Conservation (phyloP, 2,888 invertebrate genomes). For the Endotricha flammealis region DNA sequence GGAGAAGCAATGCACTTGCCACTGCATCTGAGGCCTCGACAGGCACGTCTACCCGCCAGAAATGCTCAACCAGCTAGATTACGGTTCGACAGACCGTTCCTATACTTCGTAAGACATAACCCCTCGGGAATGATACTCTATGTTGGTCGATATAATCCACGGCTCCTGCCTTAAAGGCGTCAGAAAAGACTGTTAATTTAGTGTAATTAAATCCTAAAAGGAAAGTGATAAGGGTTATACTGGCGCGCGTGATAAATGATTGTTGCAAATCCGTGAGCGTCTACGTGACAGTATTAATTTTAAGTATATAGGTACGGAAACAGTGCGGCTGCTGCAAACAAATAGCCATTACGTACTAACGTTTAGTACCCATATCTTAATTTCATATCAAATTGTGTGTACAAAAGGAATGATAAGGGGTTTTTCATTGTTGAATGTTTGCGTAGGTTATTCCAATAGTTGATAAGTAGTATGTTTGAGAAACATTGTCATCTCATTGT, state of each 20-base stretch:
- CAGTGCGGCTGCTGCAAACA: constrained; percentile 28
- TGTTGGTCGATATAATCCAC: constrained; percentile 92
- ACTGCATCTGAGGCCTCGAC: constrained; percentile 83
- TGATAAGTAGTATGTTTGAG: constrained; percentile 32
- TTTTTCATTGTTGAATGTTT: constrained; percentile 42
- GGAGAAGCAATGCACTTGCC: constrained; percentile 79
- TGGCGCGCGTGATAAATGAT: constrained; percentile 64
- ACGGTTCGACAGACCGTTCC: constrained; percentile 91
- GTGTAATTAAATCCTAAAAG: constrained; percentile 66
- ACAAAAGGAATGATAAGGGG: constrained; percentile 39
- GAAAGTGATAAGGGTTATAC: constrained; percentile 67
- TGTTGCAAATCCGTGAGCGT: constrained; percentile 56
- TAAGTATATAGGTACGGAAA: constrained; percentile 52
- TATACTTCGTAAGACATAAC: constrained; percentile 93
- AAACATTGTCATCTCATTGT: constrained; percentile 45
- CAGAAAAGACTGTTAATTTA: constrained; percentile 70
- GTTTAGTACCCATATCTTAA: constrained; percentile 40
- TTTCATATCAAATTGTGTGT: constrained; percentile 49
- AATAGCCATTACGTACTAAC: constrained; percentile 11
- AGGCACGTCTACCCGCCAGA: constrained; percentile 83
- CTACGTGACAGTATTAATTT: constrained; percentile 74
- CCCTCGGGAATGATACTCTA: constrained; percentile 94
- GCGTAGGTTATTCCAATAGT: constrained; percentile 39
- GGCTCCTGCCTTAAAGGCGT: constrained; percentile 82
- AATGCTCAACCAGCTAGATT: constrained; percentile 82